Base-by-base conservation (phyloP, 1,140 invertebrate genomes). In the Drosophila asahinai region DNA sequence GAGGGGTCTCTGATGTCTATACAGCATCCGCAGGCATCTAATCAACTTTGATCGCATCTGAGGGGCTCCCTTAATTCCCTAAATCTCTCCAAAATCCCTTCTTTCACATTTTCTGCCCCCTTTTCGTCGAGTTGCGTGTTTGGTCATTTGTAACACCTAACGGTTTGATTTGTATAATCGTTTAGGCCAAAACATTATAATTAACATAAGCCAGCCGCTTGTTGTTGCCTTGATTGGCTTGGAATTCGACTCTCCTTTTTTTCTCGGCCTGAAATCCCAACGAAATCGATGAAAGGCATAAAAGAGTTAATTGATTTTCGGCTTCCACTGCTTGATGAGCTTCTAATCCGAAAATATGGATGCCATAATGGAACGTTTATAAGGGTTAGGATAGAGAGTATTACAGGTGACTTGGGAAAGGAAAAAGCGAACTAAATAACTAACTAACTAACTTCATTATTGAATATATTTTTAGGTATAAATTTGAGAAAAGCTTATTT, bases 71-170 rank as follows among this genome's bases (percentile, higher is more conserved):
- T 67, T 64, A 49, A 81, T 54, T 54, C 27, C 51, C 52, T 0
- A 82, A 71, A 73, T 61, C 48, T 22, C 59, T 45, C 33, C 2
- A 36, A 36, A 36, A 57, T 22, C 14, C 27, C 25, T n/a, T 27
- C 42, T 38, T 9, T 22, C 14, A 9, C 14, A 49, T 36, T 43
- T 3, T 27, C 25, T 15, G 11, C 7, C 8, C 19, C 12, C 8
- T 11, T 17, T 15, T 48, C 38, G 22, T 49, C 48, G 22, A 25
- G 48, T 77, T 67, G 83, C 83, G 83, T 86, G 83, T 72, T 86
- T 76, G 80, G 75, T 87, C 68, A 83, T 86, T 86, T 87, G 83
- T 87, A 87, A 86, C 83, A 86, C 83, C 83, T 83, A 87, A 86
- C 83, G 83, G 83, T 87, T 65, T 58, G 66, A 87, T 86, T 79